Conservation (phyloP, 2,113 vertebrate genomes). For the Microtus pennsylvanicus region DNA sequence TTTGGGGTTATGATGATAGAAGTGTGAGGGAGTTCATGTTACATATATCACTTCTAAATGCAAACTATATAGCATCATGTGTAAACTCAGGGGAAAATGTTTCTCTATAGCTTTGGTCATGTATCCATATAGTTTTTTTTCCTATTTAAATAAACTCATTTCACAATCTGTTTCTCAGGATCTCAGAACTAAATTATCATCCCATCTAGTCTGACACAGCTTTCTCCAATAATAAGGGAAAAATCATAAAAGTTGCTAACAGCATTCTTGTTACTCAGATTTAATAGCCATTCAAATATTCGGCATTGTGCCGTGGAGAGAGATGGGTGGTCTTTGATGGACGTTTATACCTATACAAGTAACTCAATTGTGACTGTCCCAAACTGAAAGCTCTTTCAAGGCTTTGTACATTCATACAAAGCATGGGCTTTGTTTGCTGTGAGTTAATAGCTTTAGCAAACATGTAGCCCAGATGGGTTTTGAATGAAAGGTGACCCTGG, state of each 20-base stretch:
- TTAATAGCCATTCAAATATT: constrained; percentile 61
- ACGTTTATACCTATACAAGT: constrained; percentile 72
- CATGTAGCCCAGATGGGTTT: constrained; percentile 67
- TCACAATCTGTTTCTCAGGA: constrained; percentile 60
- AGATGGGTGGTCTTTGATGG: constrained; percentile 67
- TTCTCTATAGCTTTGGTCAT: background rate
- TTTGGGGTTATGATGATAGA: constrained; percentile 4
- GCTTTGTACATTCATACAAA: constrained; percentile 70
- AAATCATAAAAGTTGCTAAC: constrained; percentile 63
- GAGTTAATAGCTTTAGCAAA: constrained; percentile 76
- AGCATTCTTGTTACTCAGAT: constrained; percentile 52
- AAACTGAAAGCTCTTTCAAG: constrained; percentile 67
- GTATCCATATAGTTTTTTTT: background rate
- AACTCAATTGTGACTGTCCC: constrained; percentile 58
- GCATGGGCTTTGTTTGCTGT: constrained; percentile 64
- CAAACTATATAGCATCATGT: background rate
- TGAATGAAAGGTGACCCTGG: constrained; percentile 73
- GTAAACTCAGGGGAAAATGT: background rate
- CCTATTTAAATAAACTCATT: background rate
- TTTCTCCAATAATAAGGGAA: constrained; percentile 61
- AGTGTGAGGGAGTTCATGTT: background rate
- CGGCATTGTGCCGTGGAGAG: constrained; percentile 57
- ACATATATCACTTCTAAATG: background rate
- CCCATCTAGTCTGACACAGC: constrained; percentile 61
- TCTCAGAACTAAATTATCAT: constrained; percentile 56